These are phyloP conservation scores for Apodemia zela DNA, from an alignment of 2,888 invertebrate species.

Conservation along the genomic window DNA sequence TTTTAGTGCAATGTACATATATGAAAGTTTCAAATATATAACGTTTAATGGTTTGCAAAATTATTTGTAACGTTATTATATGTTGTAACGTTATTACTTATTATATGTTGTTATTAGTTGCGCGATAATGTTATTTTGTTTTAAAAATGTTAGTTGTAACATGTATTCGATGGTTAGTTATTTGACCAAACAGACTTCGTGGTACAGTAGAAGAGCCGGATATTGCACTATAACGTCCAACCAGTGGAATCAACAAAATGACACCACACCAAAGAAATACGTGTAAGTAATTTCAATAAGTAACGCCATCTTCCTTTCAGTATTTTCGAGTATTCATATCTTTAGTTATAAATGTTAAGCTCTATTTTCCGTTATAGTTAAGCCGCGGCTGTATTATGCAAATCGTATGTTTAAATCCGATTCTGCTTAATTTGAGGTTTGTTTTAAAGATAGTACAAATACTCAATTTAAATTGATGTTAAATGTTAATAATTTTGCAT, in stretches of 20 bases:
- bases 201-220: background rate
- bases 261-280: constrained; percentile 78
- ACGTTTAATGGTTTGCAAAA: no score
- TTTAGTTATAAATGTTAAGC: constrained; percentile 36
- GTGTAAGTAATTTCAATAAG: constrained; percentile 56
- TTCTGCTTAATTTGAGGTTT: background rate
- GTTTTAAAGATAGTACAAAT: background rate
- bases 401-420: background rate
- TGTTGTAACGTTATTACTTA: no score
- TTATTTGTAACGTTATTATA: no score
- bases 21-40: no score
- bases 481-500: background rate
- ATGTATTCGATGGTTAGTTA: background rate
- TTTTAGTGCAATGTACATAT: no score
- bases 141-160: background rate
- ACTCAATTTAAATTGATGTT: background rate
- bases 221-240: constrained; percentile 69
- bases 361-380: constrained; percentile 22
- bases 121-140: background rate
- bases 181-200: constrained; percentile 6
- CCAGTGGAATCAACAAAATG: constrained; percentile 61
- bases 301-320: constrained; percentile 69
- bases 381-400: background rate
- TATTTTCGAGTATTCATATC: constrained; percentile 65
- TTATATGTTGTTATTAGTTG: no score